These are phyloP conservation scores for Caenorhabditis macrosperma DNA, from an alignment of 2,888 invertebrate genomes.

Conservation along the genomic window DNA sequence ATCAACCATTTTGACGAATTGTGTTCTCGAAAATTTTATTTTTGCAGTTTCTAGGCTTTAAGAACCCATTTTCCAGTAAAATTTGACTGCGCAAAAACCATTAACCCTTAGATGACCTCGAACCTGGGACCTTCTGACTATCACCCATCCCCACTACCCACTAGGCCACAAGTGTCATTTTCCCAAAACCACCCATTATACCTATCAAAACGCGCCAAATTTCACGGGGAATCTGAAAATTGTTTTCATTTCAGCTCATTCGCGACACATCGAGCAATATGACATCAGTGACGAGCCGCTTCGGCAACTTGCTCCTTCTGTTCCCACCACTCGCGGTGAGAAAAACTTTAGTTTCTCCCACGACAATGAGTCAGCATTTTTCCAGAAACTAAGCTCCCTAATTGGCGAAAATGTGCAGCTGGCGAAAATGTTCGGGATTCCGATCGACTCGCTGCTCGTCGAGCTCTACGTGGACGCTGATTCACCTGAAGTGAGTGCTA, in stretches of 20 bases:
- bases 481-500: constrained; percentile 56
- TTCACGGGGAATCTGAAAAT: background rate
- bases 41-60: too few species aligned
- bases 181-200: background rate
- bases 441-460: constrained; percentile 74
- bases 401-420: constrained; percentile 78
- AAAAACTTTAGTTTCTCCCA: too few species aligned
- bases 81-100: too few species aligned
- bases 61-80: too few species aligned
- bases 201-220: background rate
- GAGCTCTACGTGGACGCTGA: constrained; percentile 73
- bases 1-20: too few species aligned
- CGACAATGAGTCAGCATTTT: background rate
- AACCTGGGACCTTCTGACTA: too few species aligned
- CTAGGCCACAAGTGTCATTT: too few species aligned
- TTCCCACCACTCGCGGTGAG: constrained; percentile 77
- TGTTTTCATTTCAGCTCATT: constrained; percentile 62
- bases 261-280: constrained; percentile 68
- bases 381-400: constrained; percentile 74
- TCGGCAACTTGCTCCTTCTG: constrained; percentile 76
- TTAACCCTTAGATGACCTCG: too few species aligned
- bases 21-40: too few species aligned
- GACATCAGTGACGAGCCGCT: constrained; percentile 72
- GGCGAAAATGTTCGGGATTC: constrained; percentile 77
- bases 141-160: too few species aligned